Evolutionary conservation across 2,113 vertebrate species (phyloP), one percentile per base, ranked within the genome.

Genomic region (Thamnophis sirtalis): DNA sequence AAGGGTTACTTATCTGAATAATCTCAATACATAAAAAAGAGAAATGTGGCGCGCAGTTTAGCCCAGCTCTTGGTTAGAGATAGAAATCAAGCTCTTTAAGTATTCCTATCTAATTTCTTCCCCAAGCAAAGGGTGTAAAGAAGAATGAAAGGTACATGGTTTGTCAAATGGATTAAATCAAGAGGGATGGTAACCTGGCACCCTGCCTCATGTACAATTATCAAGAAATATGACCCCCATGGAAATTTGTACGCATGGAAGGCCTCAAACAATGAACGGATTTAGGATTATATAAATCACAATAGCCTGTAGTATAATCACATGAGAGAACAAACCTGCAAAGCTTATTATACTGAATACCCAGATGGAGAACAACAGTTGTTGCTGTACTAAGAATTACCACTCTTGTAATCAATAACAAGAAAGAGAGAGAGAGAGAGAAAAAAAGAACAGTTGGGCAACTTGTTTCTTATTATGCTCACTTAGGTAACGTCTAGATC

Each of bases 381-480:
- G 96, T 96, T 93, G 24, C 89, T 94, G 94, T 92, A 95, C 96
- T 92, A 96, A 96, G 96, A 96, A 96, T 96, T 96, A 96, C 96
- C 96, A 95, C 95, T 96, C 95, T 92, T 95, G 95, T 96, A 97
- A 97, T 97, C 96, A 96, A 97, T 97, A 97, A 97, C 95, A 96
- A 94, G 96, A 95, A 95, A 97, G 55, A 9, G 0, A n/a, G n/a
- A n/a, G n/a, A n/a, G n/a, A n/a, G n/a, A n/a, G n/a, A 0, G 1
- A 10, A 58, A 92, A 92, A 92, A 96, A 91, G 96, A 97, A 97
- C 96, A 97, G 96, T 96, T 96, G 96, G 96, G 96, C 95, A 96
- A 97, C 96, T 97, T 96, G 96, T 97, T 96, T 96, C 95, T 95
- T 97, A 96, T 97, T 97, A 97, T 96, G 96, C 96, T 96, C 96